A percentile compares a stretch with the other conserved stretches of the same genome.
Evolutionary conservation across 1,140 invertebrate genomes (phyloP).

Genomic region (Araneus ventricosus): DNA sequence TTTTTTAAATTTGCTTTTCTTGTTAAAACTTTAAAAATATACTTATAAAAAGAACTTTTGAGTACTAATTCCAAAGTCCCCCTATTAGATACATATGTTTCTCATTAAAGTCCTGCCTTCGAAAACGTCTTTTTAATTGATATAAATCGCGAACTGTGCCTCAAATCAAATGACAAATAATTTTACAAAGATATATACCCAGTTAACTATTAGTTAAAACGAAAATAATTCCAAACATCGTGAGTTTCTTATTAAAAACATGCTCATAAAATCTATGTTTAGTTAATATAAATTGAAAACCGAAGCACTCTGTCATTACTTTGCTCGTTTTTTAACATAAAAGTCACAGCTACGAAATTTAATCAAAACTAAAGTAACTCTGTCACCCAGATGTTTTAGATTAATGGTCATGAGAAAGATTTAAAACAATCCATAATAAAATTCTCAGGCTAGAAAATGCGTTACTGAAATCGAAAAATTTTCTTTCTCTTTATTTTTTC

Average conservation of each 20-base stretch:
- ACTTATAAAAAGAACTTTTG: neutral
- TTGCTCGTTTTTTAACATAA: neutral
- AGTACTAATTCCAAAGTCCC: neutral
- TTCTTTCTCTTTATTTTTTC: neutral
- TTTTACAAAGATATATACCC: neutral
- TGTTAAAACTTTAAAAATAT: neutral
- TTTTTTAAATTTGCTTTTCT: neutral
- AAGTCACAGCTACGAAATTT: neutral
- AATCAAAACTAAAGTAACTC: slow-evolving; percentile 39
- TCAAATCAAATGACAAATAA: neutral
- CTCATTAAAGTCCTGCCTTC: neutral
- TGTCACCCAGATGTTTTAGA: slow-evolving; percentile 38
- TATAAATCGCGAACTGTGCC: neutral
- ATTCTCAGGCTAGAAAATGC: neutral
- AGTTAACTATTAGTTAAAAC: neutral
- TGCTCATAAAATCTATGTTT: neutral
- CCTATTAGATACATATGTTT: neutral
- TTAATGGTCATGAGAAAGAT: slow-evolving; percentile 15
- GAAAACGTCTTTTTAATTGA: neutral
- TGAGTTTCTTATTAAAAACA: slow-evolving; percentile 3
- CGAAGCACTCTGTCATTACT: neutral
- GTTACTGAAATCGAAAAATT: neutral
- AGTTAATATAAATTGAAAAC: slow-evolving; percentile 13
- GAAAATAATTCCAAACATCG: neutral
- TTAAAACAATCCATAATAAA: slow-evolving; percentile 50